Base-by-base conservation (phyloP, 2,113 vertebrate species). In the Boleophthalmus pectinirostris region DNA sequence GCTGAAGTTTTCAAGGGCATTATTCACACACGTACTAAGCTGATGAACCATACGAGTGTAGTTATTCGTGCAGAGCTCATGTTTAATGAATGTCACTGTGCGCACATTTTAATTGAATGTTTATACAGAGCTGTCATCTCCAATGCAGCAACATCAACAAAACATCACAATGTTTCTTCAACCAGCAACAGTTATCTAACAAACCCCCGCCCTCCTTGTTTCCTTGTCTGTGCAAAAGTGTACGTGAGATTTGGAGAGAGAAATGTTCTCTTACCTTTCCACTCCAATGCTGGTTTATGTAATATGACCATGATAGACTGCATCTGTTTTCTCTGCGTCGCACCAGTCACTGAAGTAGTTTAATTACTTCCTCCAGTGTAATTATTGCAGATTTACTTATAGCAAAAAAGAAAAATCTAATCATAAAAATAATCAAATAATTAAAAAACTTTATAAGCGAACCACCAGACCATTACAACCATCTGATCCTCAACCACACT, bases 1-100 rank as follows among this genome's bases (percentile, higher is more conserved):
- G 18, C 29, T 64, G 20, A 38, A 64, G 33, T 9, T 16, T 56
- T 73, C 47, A 81, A 72, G 68, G 35, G 58, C 69, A 49, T 85
- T 57, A 57, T 63, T 79, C 75, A 60, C 20, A 67, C 51, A 78
- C 81, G 78, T 53, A 75, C 47, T 69, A 58, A 72, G 80, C 58
- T 68, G 47, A 72, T 73, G 51, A 74, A 74, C 43, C 56, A 0
- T 76, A 72, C 10, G 73, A 71, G 51, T 54, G 7, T 20, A 12
- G 66, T 75, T 78, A 83, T 85, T 85, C 74, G 81, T 70, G 70
- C 72, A 82, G 58, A 78, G 70, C 21, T 85, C 78, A 77, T 88
- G 58, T 82, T 81, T 85, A 82, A 83, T 84, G 70, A 85, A 82
- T 85, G 79, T 77, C 73, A 83, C 57, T 51, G 67, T 20, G 29